Base-by-base conservation (phyloP, 2,113 vertebrate genomes). In the Apistogramma diplotaenia region DNA sequence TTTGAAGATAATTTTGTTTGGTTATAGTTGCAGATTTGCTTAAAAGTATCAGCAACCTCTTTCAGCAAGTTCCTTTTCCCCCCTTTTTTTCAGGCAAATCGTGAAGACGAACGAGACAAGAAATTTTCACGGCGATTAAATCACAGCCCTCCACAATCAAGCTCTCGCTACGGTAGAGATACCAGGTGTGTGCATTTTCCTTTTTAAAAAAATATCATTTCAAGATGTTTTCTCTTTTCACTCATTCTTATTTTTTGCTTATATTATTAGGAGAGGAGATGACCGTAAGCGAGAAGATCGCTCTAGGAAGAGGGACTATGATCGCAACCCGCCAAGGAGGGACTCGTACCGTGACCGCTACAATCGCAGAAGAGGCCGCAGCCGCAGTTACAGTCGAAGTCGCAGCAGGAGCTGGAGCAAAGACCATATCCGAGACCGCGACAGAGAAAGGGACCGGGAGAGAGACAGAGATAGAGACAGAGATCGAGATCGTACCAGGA, bases 331-430 rank as follows among this genome's bases (percentile, higher is more conserved):
- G 15, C 97, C 96, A 56, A 95, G 98, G 77, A 96, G 98, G 85
- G 98, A 99, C 90, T 98, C 97, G 0, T 99, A 99, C 61, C 96
- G 98, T 15, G 98, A 99, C 8, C 95, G 98, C 0, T 99, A 99
- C 31, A 99, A 98, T 85, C 96, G 98, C 73, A 95, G 98, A 76
- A 94, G 98, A 82, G 98, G 98, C 0, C 96, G 97, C 51, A 99
- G 97, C 88, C 95, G 96, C 46, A 99, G 96, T 90, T 98, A 97
- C 88, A 99, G 97, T 87, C 96, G 97, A 3, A 99, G 97, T 78
- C 95, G 97, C 4, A 99, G 97, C 82, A 95, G 98, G 61, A 99
- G 98, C 82, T 97, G 97, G 97, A 99, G 97, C 93, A 99, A 98
- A 87, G 97, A 98, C 82, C 94, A 96, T 9, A 67, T 95, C 61